Conservation (phyloP, 2,113 vertebrate genomes). For the Eleginops maclovinus region DNA sequence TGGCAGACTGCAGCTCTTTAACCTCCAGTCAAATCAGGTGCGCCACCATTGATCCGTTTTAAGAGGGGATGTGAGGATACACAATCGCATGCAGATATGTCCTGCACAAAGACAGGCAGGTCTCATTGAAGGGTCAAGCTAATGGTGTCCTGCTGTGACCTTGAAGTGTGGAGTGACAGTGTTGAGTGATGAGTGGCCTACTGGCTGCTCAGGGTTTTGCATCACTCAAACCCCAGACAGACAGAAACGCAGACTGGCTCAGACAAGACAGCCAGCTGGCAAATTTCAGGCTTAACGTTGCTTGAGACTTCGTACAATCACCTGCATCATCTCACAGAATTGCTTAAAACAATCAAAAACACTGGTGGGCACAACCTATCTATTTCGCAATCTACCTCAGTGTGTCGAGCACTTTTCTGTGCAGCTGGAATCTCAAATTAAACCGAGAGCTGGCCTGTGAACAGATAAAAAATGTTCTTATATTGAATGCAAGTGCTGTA, state of each 20-base stretch:
- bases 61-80: not conserved
- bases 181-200: slow-evolving; percentile 54
- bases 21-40: slow-evolving; percentile 15
- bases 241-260: slow-evolving; percentile 35
- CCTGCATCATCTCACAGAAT: slow-evolving; percentile 57
- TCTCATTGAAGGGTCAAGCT: slow-evolving; percentile 20
- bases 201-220: slow-evolving; percentile 19
- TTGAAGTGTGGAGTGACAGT: slow-evolving; percentile 41
- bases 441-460: not conserved
- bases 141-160: slow-evolving; percentile 48
- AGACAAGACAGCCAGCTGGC: slow-evolving; percentile 37
- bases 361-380: slow-evolving; percentile 34
- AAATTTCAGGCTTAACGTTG: slow-evolving; percentile 37
- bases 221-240: slow-evolving; percentile 31
- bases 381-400: slow-evolving; percentile 25
- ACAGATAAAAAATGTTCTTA: not conserved
- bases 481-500: not conserved
- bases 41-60: not conserved
- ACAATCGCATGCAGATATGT: slow-evolving; percentile 12
- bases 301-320: slow-evolving; percentile 28
- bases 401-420: slow-evolving; percentile 20
- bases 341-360: slow-evolving; percentile 6
- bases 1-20: slow-evolving; percentile 20
- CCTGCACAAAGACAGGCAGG: not conserved
- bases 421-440: slow-evolving; percentile 22